Conservation (phyloP, 2,113 vertebrate genomes). For the Panthera leo region DNA sequence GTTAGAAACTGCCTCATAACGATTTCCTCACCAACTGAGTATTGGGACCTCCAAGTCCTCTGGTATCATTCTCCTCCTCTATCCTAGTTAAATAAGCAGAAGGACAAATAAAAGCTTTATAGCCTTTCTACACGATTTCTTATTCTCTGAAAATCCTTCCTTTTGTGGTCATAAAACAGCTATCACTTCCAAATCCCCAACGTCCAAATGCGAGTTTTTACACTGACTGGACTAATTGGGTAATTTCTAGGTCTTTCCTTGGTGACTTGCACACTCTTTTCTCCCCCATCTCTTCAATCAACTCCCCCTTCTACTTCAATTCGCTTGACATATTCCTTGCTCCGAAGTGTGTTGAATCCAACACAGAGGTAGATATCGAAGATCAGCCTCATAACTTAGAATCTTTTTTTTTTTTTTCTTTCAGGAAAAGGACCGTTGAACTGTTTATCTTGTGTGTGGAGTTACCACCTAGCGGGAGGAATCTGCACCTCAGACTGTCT, state of each 20-base stretch:
- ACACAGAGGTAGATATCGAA: conserved; percentile 16
- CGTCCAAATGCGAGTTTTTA: neutral
- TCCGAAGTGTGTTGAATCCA: neutral
- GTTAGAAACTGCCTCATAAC: neutral
- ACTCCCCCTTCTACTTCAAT: neutral
- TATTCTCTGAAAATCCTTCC: neutral
- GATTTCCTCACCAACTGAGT: neutral
- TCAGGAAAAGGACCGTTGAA: conserved; percentile 83
- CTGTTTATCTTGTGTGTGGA: conserved; percentile 90
- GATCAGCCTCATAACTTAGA: neutral
- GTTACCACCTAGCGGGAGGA: conserved; percentile 83
- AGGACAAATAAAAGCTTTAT: neutral
- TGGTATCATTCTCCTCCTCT: neutral
- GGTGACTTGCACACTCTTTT: neutral
- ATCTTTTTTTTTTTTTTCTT: neutral
- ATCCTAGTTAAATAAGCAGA: neutral
- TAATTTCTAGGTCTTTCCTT: neutral
- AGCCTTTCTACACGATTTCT: neutral
- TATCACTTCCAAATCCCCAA: neutral
- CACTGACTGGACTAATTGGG: neutral
- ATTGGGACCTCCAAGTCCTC: neutral
- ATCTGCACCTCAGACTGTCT: conserved; percentile 87
- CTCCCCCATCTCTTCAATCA: neutral
- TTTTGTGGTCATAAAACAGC: neutral
- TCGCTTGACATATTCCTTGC: neutral